phyloP scores from a whole-genome alignment of 2,113 vertebrate genomes.

The Perca flavescens region DNA sequence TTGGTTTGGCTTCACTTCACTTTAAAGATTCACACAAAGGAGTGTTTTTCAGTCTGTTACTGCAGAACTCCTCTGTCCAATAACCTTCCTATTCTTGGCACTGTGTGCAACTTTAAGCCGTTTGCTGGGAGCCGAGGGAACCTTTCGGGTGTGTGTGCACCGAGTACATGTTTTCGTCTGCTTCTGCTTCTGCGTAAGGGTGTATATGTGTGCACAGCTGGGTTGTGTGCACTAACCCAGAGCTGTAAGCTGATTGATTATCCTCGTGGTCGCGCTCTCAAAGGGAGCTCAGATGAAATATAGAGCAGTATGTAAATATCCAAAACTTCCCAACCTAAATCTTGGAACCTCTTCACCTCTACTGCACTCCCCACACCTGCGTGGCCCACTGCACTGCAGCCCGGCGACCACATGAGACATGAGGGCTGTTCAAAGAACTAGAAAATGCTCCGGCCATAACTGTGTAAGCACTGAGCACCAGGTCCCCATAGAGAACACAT shows the following conservation, averaged over 20 bases:
- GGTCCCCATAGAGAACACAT: slow-evolving; percentile 71
- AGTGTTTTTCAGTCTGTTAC: slow-evolving; percentile 48
- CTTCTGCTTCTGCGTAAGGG: background rate
- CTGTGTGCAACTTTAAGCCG: slow-evolving; percentile 38
- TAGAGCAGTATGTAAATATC: slow-evolving; percentile 75
- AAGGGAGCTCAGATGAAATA: slow-evolving; percentile 70
- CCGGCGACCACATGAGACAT: slow-evolving; percentile 25
- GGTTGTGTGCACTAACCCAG: slow-evolving; percentile 57
- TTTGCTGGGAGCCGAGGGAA: slow-evolving; percentile 32
- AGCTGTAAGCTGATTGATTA: slow-evolving; percentile 75
- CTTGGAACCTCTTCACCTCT: slow-evolving; percentile 53
- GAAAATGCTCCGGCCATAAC: slow-evolving; percentile 72
- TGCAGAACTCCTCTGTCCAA: slow-evolving; percentile 53
- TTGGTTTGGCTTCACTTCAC: slow-evolving; percentile 53
- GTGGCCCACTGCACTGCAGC: slow-evolving; percentile 59
- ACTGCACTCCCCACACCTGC: slow-evolving; percentile 53
- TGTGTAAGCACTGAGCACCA: slow-evolving; percentile 68
- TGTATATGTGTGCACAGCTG: slow-evolving; percentile 36
- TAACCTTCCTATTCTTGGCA: slow-evolving; percentile 55
- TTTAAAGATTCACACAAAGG: slow-evolving; percentile 62
- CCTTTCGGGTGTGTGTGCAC: background rate
- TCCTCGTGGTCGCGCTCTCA: slow-evolving; percentile 63
- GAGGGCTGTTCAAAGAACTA: slow-evolving; percentile 61
- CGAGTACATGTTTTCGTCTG: background rate
- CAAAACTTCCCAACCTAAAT: slow-evolving; percentile 34